These are phyloP conservation scores for Protobothrops flavoviridis DNA, from an alignment of 2,113 vertebrate genomes.

Conservation along the genomic window DNA sequence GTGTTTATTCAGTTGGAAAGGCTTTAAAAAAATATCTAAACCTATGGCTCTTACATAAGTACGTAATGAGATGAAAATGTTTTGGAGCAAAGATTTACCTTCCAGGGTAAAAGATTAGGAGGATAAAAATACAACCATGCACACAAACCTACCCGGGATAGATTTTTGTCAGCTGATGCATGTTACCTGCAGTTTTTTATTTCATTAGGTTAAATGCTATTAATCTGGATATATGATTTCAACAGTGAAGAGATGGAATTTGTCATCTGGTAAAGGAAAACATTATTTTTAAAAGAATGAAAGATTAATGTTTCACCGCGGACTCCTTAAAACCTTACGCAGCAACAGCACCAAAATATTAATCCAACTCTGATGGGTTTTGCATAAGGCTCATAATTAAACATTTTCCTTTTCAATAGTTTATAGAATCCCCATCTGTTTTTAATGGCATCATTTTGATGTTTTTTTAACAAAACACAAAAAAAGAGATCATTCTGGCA, in stretches of 20 bases:
- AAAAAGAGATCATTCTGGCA: slow-evolving; percentile 71
- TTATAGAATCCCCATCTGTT: slow-evolving; percentile 81
- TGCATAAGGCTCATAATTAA: slow-evolving; percentile 80
- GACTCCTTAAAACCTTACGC: slow-evolving; percentile 73
- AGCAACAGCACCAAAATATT: slow-evolving; percentile 73
- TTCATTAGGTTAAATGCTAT: slow-evolving; percentile 70
- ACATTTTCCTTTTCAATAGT: slow-evolving; percentile 80
- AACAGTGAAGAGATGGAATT: slow-evolving; percentile 76
- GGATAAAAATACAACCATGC: slow-evolving; percentile 36
- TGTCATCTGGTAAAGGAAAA: slow-evolving; percentile 80
- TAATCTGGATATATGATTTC: slow-evolving; percentile 74
- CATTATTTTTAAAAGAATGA: slow-evolving; percentile 77
- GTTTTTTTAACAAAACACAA: slow-evolving; percentile 60
- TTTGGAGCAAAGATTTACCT: neutral
- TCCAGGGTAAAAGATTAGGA: slow-evolving; percentile 38
- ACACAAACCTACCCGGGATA: slow-evolving; percentile 64
- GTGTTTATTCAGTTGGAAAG: neutral
- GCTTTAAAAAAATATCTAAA: neutral
- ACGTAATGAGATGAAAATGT: slow-evolving; percentile 15
- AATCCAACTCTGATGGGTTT: slow-evolving; percentile 79
- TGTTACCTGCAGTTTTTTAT: slow-evolving; percentile 69
- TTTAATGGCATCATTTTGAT: slow-evolving; percentile 81
- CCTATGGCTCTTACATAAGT: neutral
- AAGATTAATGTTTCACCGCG: slow-evolving; percentile 77
- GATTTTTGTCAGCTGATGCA: slow-evolving; percentile 72